phyloP scores from a whole-genome alignment of 2,888 invertebrate species.

The Lysandra bellargus region DNA sequence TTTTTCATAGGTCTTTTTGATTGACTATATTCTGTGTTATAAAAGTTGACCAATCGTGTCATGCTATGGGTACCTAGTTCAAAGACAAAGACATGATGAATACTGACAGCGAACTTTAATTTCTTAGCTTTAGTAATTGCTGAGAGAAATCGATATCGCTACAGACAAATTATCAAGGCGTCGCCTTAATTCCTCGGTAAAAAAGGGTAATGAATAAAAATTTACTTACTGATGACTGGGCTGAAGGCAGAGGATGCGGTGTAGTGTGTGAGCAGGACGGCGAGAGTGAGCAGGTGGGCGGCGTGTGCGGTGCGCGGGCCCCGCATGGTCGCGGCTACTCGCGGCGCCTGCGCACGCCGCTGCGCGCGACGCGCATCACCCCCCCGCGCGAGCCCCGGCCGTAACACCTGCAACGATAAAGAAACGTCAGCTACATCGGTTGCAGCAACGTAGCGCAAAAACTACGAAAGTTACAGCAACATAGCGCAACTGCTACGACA shows the following conservation, averaged over 20 bases:
- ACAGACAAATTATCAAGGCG: no score
- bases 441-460: background rate
- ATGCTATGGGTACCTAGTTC: no score
- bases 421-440: background rate
- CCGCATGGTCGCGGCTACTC: conserved; percentile 75
- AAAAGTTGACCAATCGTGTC: no score
- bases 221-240: conserved; percentile 55
- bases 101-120: no score
- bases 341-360: conserved; percentile 74
- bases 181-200: no score
- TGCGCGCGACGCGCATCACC: conserved; percentile 73
- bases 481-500: background rate
- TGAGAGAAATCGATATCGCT: no score
- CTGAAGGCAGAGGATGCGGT: conserved; percentile 54
- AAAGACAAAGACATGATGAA: no score
- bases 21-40: no score
- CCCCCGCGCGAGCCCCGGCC: conserved; percentile 66
- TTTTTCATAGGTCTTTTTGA: no score
- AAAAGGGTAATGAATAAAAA: no score
- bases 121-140: no score
- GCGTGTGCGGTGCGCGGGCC: conserved; percentile 59
- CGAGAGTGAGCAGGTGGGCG: conserved; percentile 56
- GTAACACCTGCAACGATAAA: conserved; percentile 58
- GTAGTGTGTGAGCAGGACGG: conserved; percentile 49
- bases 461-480: background rate